Evolutionary conservation across 1,140 invertebrate genomes (phyloP).

Genomic region (Neocloeon triangulifer): DNA sequence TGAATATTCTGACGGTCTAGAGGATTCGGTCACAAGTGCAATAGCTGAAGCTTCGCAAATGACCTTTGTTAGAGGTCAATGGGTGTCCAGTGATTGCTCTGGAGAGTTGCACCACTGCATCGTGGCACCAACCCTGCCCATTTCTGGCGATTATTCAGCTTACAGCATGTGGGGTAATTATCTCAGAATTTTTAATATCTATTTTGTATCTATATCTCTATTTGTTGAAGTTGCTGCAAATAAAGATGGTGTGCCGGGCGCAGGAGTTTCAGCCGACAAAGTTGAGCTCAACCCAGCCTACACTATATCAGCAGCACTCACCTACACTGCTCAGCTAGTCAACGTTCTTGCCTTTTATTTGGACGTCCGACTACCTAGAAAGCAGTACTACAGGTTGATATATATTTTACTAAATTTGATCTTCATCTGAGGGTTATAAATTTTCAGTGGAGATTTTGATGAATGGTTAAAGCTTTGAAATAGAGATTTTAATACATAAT

Average conservation of each 20-base stretch:
- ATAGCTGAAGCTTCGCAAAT: constrained; percentile 52
- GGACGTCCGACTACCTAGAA: constrained; percentile 48
- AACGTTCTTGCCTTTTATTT: constrained; percentile 53
- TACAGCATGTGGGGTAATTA: constrained; percentile 46
- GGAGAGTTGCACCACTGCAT: constrained; percentile 45
- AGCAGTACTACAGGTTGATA: constrained; percentile 55
- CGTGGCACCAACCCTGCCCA: constrained; percentile 47
- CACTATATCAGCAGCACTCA: constrained; percentile 51
- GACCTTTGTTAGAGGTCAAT: constrained; percentile 45
- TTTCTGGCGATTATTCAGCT: constrained; percentile 51
- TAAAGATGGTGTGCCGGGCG: constrained; percentile 31
- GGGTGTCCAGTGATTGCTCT: constrained; percentile 35
- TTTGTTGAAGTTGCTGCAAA: constrained; percentile 31
- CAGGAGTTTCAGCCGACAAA: constrained; percentile 21
- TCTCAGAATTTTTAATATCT: constrained; percentile 2
- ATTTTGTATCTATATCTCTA: neutral
- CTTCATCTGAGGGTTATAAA: constrained; percentile 2
- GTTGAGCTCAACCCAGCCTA: constrained; percentile 39
- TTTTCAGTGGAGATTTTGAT: neutral
- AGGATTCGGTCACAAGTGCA: constrained; percentile 39
- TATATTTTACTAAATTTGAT: too few species aligned
- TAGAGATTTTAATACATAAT: constrained; percentile 1
- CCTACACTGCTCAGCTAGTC: constrained; percentile 61
- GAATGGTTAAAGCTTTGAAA: neutral
- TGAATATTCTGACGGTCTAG: constrained; percentile 18